These are phyloP conservation scores for Carabus problematicus DNA, from an alignment of 2,888 invertebrate species.

Conservation along the genomic window DNA sequence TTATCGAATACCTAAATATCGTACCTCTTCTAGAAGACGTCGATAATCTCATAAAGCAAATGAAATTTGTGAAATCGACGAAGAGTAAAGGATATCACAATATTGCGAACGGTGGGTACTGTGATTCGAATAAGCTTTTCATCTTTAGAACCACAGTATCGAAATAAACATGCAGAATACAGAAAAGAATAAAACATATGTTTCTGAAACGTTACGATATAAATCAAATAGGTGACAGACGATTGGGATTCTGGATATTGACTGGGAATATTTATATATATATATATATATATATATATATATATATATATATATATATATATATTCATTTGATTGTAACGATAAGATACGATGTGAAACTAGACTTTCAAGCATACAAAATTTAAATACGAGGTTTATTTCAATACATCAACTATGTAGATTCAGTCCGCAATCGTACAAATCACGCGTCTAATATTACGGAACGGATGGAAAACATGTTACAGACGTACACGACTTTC, in stretches of 20 bases:
- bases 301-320: conserved; percentile 8
- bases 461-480: neutral
- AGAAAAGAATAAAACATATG: conserved; percentile 35
- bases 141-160: too few species aligned
- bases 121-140: too few species aligned
- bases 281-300: neutral
- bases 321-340: conserved; percentile 15
- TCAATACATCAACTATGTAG: conserved; percentile 9
- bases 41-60: too few species aligned
- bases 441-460: neutral
- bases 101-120: too few species aligned
- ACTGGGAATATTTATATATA: conserved; percentile 35
- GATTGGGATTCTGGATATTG: conserved; percentile 34
- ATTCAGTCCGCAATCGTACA: neutral
- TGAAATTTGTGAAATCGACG: too few species aligned
- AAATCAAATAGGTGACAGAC: conserved; percentile 41
- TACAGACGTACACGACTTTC: neutral
- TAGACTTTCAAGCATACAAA: conserved; percentile 30
- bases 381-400: conserved; percentile 40
- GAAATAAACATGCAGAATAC: too few species aligned
- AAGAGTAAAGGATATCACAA: too few species aligned
- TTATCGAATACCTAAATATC: too few species aligned
- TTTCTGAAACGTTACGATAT: conserved; percentile 39
- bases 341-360: conserved; percentile 28
- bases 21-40: too few species aligned